Evolutionary conservation across 2,797 vertebrate genomes (phyloP).

Genomic region (Rachycentron canadum): DNA sequence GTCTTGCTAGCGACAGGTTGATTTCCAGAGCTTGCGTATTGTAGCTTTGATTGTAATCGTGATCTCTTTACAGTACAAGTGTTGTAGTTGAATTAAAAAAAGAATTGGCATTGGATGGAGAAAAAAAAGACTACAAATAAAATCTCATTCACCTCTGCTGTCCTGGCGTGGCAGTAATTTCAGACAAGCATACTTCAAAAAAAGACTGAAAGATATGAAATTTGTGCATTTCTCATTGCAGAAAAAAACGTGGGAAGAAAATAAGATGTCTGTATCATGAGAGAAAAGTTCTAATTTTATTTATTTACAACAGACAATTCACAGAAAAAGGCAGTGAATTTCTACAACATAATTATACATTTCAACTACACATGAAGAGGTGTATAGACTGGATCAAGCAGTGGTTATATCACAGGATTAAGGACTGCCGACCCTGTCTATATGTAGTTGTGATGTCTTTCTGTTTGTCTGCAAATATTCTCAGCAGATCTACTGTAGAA

Average conservation of each 20-base stretch:
- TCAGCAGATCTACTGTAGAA: slow-evolving; percentile 16
- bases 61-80: not conserved
- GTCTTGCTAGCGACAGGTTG: not conserved
- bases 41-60: not conserved
- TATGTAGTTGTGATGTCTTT: slow-evolving; percentile 20
- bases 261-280: not conserved
- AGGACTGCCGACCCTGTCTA: not conserved
- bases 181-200: not conserved
- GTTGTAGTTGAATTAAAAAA: not conserved
- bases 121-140: not conserved
- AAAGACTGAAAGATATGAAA: not conserved
- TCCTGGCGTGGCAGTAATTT: not conserved
- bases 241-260: not conserved
- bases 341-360: no score
- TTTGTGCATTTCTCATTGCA: not conserved
- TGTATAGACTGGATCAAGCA: slow-evolving; percentile 6
- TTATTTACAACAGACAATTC: not conserved
- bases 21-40: not conserved
- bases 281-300: no score
- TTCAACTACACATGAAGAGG: not conserved
- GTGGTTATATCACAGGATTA: not conserved
- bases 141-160: not conserved
- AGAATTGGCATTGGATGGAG: not conserved
- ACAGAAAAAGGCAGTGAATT: not conserved
- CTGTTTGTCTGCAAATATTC: slow-evolving; percentile 30